phyloP scores from a whole-genome alignment of 2,113 vertebrate species.

The Paracanthobrama guichenoti region DNA sequence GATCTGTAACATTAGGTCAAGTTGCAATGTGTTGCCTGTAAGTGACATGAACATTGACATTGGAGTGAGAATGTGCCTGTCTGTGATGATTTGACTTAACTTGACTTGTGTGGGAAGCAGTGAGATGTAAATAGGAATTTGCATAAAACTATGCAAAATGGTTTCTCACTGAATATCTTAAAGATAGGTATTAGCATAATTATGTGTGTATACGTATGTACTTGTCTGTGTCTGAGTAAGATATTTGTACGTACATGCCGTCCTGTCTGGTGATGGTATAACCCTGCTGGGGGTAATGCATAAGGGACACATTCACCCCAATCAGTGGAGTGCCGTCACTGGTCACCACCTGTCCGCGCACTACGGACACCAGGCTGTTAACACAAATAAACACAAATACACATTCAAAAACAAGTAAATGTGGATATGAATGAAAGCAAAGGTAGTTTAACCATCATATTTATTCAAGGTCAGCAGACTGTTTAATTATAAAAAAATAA shows the following conservation, averaged over 20 bases:
- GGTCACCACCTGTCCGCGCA: slow-evolving; percentile 96
- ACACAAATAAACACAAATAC: slow-evolving; percentile 45
- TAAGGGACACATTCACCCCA: slow-evolving; percentile 97
- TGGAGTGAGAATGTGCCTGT: slow-evolving; percentile 1
- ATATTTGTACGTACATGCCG: slow-evolving; percentile 85
- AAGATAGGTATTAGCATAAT: slow-evolving; percentile 22
- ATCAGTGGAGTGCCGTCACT: slow-evolving; percentile 96
- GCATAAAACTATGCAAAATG: slow-evolving; percentile 34
- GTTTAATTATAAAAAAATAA: neutral
- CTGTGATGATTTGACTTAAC: slow-evolving; percentile 1
- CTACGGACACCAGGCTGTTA: slow-evolving; percentile 90
- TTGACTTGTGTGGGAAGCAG: neutral
- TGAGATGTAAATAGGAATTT: slow-evolving; percentile 1
- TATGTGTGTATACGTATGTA: slow-evolving; percentile 35
- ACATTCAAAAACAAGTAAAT: slow-evolving; percentile 52
- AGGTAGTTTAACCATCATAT: neutral
- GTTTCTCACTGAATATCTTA: slow-evolving; percentile 28
- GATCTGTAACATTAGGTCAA: neutral
- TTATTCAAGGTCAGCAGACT: neutral
- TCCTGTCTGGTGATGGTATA: slow-evolving; percentile 95
- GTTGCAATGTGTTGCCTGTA: neutral
- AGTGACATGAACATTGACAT: slow-evolving; percentile 40
- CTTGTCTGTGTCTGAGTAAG: slow-evolving; percentile 30
- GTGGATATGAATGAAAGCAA: slow-evolving; percentile 47
- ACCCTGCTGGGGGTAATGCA: slow-evolving; percentile 90